A percentile compares a stretch with the other conserved stretches of the same genome.
These are phyloP conservation scores for Tragelaphus oryx DNA, from an alignment of 2,797 vertebrate genomes.

Conservation along the genomic window DNA sequence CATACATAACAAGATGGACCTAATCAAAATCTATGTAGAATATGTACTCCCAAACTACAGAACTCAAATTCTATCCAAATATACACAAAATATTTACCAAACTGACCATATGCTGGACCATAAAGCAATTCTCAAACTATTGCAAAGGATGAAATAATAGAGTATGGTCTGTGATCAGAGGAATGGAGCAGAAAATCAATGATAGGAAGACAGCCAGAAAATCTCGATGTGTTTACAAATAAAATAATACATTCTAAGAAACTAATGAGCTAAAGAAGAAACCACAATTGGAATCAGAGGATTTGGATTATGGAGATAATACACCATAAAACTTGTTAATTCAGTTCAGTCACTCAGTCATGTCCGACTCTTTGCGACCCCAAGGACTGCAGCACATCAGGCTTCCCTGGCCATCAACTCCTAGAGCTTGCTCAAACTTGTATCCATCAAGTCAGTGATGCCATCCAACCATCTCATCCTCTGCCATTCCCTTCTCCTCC, in stretches of 20 bases:
- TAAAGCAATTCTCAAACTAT: not conserved
- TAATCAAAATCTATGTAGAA: not conserved
- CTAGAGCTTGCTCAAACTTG: not conserved
- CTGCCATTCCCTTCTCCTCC: rapidly evolving
- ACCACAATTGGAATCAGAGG: not conserved
- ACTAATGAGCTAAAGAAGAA: not conserved
- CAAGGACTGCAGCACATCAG: not conserved
- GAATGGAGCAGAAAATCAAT: not conserved
- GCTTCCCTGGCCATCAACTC: not conserved
- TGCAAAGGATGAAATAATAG: not conserved
- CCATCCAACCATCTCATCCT: not conserved
- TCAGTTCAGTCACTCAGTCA: not conserved
- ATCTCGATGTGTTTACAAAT: not conserved
- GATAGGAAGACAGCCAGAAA: not conserved
- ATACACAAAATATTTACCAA: not conserved
- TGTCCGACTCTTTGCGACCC: rapidly evolving
- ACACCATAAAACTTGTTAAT: not conserved
- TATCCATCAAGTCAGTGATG: not conserved
- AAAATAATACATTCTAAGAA: not conserved
- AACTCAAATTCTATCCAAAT: not conserved
- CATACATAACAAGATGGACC: not conserved
- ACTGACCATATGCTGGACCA: not conserved
- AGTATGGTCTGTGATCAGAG: not conserved
- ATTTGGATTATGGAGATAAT: not conserved
- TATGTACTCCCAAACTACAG: not conserved